Evolutionary conservation across 2,888 invertebrate species (phyloP), one percentile per base, ranked within the genome.

Genomic region (Drosophila prostipennis): DNA sequence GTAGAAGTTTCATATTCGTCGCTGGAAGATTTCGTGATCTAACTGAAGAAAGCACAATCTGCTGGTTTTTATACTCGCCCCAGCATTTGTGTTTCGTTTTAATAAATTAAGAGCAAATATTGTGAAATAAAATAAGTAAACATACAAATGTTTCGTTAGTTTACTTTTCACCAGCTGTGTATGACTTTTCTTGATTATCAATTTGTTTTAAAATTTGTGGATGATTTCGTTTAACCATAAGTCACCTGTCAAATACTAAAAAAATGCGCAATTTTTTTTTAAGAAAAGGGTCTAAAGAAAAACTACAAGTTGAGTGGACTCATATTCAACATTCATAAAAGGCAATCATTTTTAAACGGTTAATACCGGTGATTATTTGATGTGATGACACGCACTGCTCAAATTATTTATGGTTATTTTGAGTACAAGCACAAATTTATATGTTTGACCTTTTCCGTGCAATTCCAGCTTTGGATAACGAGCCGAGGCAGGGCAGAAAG

Each of bases 391-490:
- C 65, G 67, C 32, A 65, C n/a, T 67, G 37, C 32, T 11, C 16
- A 6, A 23, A 39, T 45, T 65, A 65, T 45, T 67, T 65, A 54
- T 54, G 67, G 32, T 54, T 54, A 65, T 67, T 46, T 54, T 46
- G n/a, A 26, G 16, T 7, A 10, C 16, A 46, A 67, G 26, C 23
- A 14, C 26, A 39, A 39, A 34, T 65, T 39, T 51, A 54, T 45
- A 60, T 60, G 36, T 40, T 42, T 71, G 52, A 53, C 53, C 71
- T 54, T 69, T 76, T 64, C 55, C 37, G 40, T 67, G 45, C 64
- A 55, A 67, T 83, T 83, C 59, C 55, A 81, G 87, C 32, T 69
- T 43, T 23, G 74, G 59, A 55, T 46, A 63, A 74, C 58, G 57
- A 51, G 42, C 46, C 23, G 23, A 8, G 36, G 45, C 32, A 14